These are phyloP conservation scores for Proteles cristata DNA, from an alignment of 2,113 vertebrate species.

Conservation along the genomic window DNA sequence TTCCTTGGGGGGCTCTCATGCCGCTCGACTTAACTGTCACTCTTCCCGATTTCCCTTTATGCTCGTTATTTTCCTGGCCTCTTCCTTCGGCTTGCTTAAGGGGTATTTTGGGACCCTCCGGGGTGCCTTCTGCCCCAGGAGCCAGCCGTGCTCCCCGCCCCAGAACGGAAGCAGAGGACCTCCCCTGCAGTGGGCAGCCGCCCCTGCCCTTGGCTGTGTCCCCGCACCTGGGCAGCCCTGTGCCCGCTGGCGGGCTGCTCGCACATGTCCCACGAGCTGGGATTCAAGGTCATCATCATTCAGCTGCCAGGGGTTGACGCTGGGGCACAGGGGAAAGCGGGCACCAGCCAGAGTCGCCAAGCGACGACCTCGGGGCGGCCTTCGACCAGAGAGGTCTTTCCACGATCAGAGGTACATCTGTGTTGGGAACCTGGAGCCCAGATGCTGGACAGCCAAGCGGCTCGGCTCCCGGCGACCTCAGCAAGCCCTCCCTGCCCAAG, in stretches of 20 bases:
- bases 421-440: not conserved
- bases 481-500: not conserved
- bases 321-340: not conserved
- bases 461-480: not conserved
- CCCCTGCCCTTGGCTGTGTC: not conserved
- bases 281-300: not conserved
- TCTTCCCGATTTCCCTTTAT: not conserved
- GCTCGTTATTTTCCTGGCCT: not conserved
- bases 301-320: not conserved
- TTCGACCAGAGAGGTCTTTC: not conserved
- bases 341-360: not conserved
- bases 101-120: not conserved
- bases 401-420: not conserved
- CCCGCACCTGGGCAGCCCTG: not conserved
- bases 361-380: not conserved
- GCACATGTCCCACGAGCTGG: not conserved
- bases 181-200: not conserved
- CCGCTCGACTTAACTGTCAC: not conserved
- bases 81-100: not conserved
- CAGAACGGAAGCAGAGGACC: accelerated
- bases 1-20: not conserved
- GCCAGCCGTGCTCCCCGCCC: not conserved
- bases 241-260: not conserved
- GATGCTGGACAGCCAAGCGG: not conserved
- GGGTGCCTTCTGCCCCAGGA: not conserved